Percentiles rank a stretch among this genome's conserved stretches.
These are phyloP conservation scores for Apeltes quadracus DNA, from an alignment of 2,113 vertebrate species.

Conservation along the genomic window DNA sequence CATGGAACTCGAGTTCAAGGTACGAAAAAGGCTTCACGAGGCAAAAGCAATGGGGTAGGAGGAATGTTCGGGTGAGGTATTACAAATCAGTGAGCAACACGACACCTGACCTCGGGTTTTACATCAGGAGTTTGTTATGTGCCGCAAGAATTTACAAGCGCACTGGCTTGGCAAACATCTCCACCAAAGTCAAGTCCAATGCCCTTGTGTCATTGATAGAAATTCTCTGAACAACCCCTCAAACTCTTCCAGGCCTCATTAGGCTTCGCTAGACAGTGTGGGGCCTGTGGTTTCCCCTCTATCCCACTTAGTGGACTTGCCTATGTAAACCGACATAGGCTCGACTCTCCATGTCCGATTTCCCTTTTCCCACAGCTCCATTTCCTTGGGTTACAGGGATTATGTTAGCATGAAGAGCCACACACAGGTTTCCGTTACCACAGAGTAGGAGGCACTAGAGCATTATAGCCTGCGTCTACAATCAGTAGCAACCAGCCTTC, in stretches of 20 bases:
- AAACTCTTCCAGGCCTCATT: slow-evolving; percentile 62
- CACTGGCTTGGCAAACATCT: not conserved
- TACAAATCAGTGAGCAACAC: not conserved
- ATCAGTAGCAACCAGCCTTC: slow-evolving; percentile 21
- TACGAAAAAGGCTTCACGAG: slow-evolving; percentile 57
- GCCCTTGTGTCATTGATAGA: slow-evolving; percentile 29
- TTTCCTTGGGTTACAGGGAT: slow-evolving; percentile 29
- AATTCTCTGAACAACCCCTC: slow-evolving; percentile 29
- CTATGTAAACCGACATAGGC: slow-evolving; percentile 51
- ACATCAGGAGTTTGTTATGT: slow-evolving; percentile 19
- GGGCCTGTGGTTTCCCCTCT: slow-evolving; percentile 78
- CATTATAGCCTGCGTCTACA: slow-evolving; percentile 51
- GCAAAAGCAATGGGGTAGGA: not conserved
- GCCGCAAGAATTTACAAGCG: not conserved
- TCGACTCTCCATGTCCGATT: slow-evolving; percentile 35
- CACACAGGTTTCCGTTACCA: slow-evolving; percentile 58
- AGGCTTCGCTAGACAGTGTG: slow-evolving; percentile 64
- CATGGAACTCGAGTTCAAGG: slow-evolving; percentile 99
- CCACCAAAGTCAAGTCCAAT: slow-evolving; percentile 13
- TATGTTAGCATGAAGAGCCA: slow-evolving; percentile 61
- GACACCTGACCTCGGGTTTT: not conserved
- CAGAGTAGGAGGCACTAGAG: slow-evolving; percentile 46
- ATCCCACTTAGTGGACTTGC: slow-evolving; percentile 40
- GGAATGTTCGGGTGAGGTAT: not conserved
- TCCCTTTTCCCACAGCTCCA: slow-evolving; percentile 16